Evolutionary conservation across 23 tunicate species (phyloP), one percentile per base, ranked within the genome.

Genomic region (Ascidia mentula): DNA sequence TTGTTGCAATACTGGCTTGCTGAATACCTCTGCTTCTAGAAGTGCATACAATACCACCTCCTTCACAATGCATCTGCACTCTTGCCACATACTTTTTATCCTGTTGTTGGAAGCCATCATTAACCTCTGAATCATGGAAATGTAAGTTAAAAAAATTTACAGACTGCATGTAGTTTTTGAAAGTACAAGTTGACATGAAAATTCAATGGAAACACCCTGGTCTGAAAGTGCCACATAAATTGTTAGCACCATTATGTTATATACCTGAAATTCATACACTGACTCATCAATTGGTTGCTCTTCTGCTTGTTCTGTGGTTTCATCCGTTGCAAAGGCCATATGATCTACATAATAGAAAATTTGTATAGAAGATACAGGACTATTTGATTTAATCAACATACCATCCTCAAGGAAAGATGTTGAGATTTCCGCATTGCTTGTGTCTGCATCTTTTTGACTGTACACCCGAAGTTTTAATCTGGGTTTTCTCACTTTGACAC

Each of bases 241-340:
- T 53, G 7, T 20, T 6, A 9, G 13, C 4, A 28, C 1, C 7
- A 20, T 53, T 9, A 74, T 18, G 37, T 74, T 20, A 77, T 36
- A 4, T 45, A 86, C 97, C 84, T 96, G 99, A 72, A 96, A 96
- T 69, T 96, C 99, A 75, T 96, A 96, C 69, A 96, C 96, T 8
- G 96, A 90, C 36, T 89, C 99, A 46, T 96, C 99, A 73, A 73
- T 79, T 17, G 83, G 87, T 78, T 75, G 82, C 32, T 72, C 78
- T 36, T 45, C 76, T 75, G 77, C 32, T 76, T 65, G 24, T 59
- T 33, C 80, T 20, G 34, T 34, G n/a, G 78, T 28, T 40, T 87
- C 79, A 17, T 53, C 80, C 22, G 85, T 36, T 22, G 85, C 12
- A 13, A 82, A 40, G n/a, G 40, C 24, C 39, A 34, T 18, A 9